Evolutionary conservation across 2,888 invertebrate genomes (phyloP).

Genomic region (Branchinecta sandiegonensis): DNA sequence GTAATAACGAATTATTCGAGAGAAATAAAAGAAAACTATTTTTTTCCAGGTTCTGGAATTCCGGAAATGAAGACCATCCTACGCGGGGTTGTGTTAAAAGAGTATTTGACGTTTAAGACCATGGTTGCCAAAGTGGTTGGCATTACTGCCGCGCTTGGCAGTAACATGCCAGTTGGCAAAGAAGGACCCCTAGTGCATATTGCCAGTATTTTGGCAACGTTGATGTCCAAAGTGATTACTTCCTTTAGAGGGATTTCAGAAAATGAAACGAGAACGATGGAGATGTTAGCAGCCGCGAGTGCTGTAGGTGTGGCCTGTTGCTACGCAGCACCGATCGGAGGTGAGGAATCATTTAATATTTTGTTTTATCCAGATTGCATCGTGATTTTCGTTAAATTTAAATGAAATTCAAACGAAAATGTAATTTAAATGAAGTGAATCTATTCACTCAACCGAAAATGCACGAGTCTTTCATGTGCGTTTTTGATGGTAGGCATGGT

Average conservation of each 20-base stretch:
- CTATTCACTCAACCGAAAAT: no score
- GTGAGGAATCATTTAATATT: constrained; percentile 35
- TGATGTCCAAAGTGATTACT: constrained; percentile 79
- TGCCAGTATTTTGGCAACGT: constrained; percentile 84
- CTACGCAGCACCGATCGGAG: constrained; percentile 92
- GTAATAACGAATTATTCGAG: no score
- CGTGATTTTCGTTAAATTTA: no score
- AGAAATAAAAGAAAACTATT: no score
- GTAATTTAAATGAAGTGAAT: no score
- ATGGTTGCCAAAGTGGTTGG: constrained; percentile 88
- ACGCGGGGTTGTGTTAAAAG: constrained; percentile 88
- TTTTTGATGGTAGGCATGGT: no score
- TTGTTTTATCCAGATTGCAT: no score
- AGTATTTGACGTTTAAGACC: constrained; percentile 88
- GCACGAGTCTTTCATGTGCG: no score
- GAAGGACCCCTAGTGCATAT: constrained; percentile 99
- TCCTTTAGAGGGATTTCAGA: constrained; percentile 88
- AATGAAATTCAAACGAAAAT: no score
- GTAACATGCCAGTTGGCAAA: constrained; percentile 92
- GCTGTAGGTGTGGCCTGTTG: constrained; percentile 89
- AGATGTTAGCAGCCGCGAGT: constrained; percentile 95
- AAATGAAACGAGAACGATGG: constrained; percentile 82
- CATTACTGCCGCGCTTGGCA: constrained; percentile 83
- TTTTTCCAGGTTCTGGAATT: constrained; percentile 71
- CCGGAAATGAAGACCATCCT: constrained; percentile 99